Evolutionary conservation across 2,888 invertebrate species (phyloP), one percentile per base, ranked within the genome.

Genomic region (Drosophila lutescens): DNA sequence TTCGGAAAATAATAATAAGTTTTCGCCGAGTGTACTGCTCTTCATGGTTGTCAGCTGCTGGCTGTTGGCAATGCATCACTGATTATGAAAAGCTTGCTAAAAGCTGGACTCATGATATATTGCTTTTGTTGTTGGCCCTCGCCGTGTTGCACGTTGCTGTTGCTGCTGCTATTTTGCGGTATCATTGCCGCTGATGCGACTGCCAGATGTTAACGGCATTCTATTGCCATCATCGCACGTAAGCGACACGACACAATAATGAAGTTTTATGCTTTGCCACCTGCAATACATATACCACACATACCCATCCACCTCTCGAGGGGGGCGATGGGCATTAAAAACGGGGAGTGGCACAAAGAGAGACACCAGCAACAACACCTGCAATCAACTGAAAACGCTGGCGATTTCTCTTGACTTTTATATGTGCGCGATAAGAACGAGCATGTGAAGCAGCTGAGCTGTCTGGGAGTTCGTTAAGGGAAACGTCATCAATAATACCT

Each of bases 1-100:
- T 7, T 26, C 26, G 3, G 38, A 7, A n/a, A 17, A 41, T 10
- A 10, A 1, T 4, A 10, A 10, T 2, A 4, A 41, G 9, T 17
- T 58, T 59, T 44, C 3, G 10, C 15, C 5, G 4, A 62, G 65
- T 59, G 59, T 34, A 56, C 46, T 69, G 57, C 79, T 69, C 75
- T 82, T 72, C 73, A 66, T 50, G 69, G 59, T 57, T 55, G 57
- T 68, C 74, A 69, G 74, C 74, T 73, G 74, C 51, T 71, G 50
- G 79, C 88, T 87, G 88, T 75, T 82, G 83, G 87, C 87, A 86
- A 86, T 88, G 85, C 85, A 86, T 88, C 85, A 86, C 89, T 86
- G 87, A 86, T 86, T 86, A 86, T 86, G 85, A 86, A 86, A 86
- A 86, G 85, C 89, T 88, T 73, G 85, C 89, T 86, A 86, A 88